phyloP scores from a whole-genome alignment of 2,888 invertebrate genomes.

The Dynastes hyllus region DNA sequence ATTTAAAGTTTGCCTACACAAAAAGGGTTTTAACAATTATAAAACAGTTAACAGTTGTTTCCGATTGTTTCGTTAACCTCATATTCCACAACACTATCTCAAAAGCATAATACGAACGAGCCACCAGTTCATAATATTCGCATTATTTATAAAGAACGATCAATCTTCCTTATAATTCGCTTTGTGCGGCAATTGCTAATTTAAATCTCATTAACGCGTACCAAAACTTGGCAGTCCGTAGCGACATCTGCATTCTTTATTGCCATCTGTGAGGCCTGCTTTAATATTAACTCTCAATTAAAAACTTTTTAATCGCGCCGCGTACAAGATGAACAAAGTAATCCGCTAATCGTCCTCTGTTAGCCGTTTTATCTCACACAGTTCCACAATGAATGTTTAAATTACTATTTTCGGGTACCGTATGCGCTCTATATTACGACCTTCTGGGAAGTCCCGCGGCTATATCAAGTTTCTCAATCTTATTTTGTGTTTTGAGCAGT shows the following conservation, averaged over 20 bases:
- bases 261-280: constrained; percentile 27
- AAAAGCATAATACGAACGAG: neutral
- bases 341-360: constrained; percentile 36
- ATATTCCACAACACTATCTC: neutral
- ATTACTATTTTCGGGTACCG: constrained; percentile 33
- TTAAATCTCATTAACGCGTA: constrained; percentile 38
- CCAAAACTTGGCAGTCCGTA: constrained; percentile 39
- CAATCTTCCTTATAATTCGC: constrained; percentile 50
- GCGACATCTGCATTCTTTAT: constrained; percentile 43
- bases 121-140: constrained; percentile 1
- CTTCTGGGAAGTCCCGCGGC: constrained; percentile 28
- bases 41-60: neutral
- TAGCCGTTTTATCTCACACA: constrained; percentile 37
- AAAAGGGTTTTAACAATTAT: too few species aligned
- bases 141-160: constrained; percentile 32
- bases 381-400: constrained; percentile 41
- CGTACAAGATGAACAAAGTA: constrained; percentile 25
- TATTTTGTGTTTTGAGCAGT: constrained; percentile 40
- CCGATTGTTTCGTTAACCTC: neutral
- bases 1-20: too few species aligned
- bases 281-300: constrained; percentile 45
- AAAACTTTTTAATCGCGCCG: constrained; percentile 37
- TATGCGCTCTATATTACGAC: constrained; percentile 15
- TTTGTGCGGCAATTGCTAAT: constrained; percentile 26
- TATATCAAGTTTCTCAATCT: constrained; percentile 37